Percentiles rank a stretch among this genome's conserved stretches.
phyloP scores from a whole-genome alignment of 2,888 invertebrate species.

The Drosophila pegasa region DNA sequence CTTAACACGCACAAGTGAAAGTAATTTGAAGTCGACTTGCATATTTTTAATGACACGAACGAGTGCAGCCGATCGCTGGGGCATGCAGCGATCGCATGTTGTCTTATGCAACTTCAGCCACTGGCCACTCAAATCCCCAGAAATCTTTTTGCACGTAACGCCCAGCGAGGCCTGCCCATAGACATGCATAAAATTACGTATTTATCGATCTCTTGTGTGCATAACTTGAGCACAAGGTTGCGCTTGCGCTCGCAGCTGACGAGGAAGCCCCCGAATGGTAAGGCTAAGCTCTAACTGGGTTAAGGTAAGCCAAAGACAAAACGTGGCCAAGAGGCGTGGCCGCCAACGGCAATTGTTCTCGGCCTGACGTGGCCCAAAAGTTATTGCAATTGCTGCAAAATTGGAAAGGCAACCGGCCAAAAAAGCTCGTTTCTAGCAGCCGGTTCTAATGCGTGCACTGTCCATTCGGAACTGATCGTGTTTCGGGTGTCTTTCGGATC shows the following conservation, averaged over 20 bases:
- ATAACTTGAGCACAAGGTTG: slow-evolving; percentile 55
- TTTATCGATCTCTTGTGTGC: slow-evolving; percentile 1
- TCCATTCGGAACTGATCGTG: slow-evolving; percentile 39
- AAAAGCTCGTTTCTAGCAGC: slow-evolving; percentile 59
- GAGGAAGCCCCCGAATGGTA: slow-evolving; percentile 34
- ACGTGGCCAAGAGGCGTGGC: slow-evolving; percentile 63
- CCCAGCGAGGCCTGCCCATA: slow-evolving; percentile 39
- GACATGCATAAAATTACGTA: slow-evolving; percentile 5
- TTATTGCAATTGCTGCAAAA: slow-evolving; percentile 41
- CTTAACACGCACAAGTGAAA: slow-evolving; percentile 75
- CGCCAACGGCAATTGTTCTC: slow-evolving; percentile 40
- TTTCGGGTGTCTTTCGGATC: slow-evolving; percentile 26
- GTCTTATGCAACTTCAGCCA: slow-evolving; percentile 71
- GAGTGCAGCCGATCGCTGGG: slow-evolving; percentile 35
- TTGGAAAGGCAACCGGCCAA: slow-evolving; percentile 67
- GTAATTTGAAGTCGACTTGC: slow-evolving; percentile 61
- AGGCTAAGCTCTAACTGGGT: slow-evolving; percentile 62
- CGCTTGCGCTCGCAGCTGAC: neutral
- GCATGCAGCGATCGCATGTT: slow-evolving; percentile 48
- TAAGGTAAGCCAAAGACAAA: slow-evolving; percentile 59
- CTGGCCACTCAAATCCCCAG: slow-evolving; percentile 22
- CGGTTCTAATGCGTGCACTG: slow-evolving; percentile 75
- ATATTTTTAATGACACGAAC: slow-evolving; percentile 52
- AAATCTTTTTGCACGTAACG: slow-evolving; percentile 42
- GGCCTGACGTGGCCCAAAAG: slow-evolving; percentile 49